Evolutionary conservation across 1,140 invertebrate genomes (phyloP).

Genomic region (Neodiprion lecontei): DNA sequence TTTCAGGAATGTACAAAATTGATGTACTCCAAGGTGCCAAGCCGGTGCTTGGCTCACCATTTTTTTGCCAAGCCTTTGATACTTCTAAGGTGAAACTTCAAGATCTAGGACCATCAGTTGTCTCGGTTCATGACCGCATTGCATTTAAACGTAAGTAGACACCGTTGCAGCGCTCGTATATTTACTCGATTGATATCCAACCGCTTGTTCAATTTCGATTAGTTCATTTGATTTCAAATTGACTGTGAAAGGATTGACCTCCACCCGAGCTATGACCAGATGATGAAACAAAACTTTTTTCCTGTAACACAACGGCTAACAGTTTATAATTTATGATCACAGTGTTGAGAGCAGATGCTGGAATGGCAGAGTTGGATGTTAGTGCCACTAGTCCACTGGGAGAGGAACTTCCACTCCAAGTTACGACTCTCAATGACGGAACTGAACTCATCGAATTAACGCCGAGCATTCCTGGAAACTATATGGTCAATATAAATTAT

Average conservation of each 20-base stretch:
- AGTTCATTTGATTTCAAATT: neutral
- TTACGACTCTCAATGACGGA: constrained; percentile 77
- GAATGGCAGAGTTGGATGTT: constrained; percentile 88
- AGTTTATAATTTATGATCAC: constrained; percentile 41
- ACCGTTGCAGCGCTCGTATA: constrained; percentile 17
- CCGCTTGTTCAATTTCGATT: neutral
- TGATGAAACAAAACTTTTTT: neutral
- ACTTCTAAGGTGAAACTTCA: constrained; percentile 78
- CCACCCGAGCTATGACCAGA: neutral
- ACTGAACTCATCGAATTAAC: constrained; percentile 83
- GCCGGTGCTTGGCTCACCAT: constrained; percentile 93
- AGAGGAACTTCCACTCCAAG: constrained; percentile 82
- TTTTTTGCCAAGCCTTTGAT: constrained; percentile 94
- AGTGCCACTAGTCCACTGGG: constrained; percentile 89
- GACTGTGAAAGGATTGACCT: neutral
- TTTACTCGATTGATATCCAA: constrained; percentile 12
- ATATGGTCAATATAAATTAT: constrained; percentile 87
- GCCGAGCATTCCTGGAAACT: constrained; percentile 87
- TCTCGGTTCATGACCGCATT: constrained; percentile 84
- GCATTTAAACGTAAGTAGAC: constrained; percentile 77
- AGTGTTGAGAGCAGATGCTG: constrained; percentile 88
- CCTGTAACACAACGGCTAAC: too few relatives aligned
- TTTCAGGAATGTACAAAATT: constrained; percentile 75
- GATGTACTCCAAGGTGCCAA: constrained; percentile 93
- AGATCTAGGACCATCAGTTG: constrained; percentile 77